A percentile compares a stretch with the other conserved stretches of the same genome.
Conservation (phyloP, 2,888 invertebrate genomes). For the Noctua pronuba region DNA sequence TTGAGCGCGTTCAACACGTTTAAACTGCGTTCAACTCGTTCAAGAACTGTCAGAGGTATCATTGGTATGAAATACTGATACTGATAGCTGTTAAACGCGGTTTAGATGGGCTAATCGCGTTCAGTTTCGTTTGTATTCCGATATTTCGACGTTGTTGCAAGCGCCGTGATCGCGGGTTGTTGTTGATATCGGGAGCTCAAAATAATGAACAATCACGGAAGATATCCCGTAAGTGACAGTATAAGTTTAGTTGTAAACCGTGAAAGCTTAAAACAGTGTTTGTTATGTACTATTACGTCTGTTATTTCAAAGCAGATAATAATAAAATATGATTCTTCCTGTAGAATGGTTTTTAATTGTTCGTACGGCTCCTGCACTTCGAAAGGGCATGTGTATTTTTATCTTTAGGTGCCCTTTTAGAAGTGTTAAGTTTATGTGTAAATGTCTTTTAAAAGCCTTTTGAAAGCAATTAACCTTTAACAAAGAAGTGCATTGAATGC, state of each 20-base stretch:
- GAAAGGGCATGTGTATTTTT: constrained; percentile 25
- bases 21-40: not conserved
- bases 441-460: constrained; percentile 14
- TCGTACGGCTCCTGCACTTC: not conserved
- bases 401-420: constrained; percentile 19
- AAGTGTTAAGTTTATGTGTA: not conserved
- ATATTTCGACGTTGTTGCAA: too few species aligned
- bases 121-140: not conserved
- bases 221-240: too few species aligned
- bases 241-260: too few species aligned
- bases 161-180: too few species aligned
- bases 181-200: too few species aligned
- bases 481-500: not conserved
- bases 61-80: not conserved
- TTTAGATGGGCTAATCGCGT: too few species aligned
- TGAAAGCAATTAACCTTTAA: constrained; percentile 37
- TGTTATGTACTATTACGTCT: too few species aligned
- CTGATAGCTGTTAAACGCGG: not conserved
- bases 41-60: not conserved
- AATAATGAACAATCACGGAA: too few species aligned
- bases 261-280: too few species aligned
- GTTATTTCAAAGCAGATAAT: not conserved
- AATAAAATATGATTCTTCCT: not conserved
- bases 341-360: not conserved
- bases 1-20: not conserved